Evolutionary conservation across 2,113 vertebrate species (phyloP).

Genomic region (Amphiprion percula): DNA sequence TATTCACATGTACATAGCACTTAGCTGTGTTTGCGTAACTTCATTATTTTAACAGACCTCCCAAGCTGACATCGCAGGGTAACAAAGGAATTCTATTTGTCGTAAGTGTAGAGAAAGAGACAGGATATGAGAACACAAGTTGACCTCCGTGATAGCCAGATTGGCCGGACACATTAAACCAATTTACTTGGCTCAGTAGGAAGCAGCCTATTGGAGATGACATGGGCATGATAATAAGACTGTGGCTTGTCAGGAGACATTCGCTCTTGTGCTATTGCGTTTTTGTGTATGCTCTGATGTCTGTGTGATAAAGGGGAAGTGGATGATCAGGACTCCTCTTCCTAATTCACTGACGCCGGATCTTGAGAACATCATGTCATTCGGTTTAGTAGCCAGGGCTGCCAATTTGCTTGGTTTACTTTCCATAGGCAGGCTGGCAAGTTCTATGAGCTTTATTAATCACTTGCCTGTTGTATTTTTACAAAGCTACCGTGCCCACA

Average conservation of each 20-base stretch:
- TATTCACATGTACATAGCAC: conserved; percentile 22
- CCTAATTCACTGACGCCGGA: conserved; percentile 26
- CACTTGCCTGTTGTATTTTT: conserved; percentile 40
- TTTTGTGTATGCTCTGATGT: conserved; percentile 21
- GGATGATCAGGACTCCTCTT: conserved; percentile 30
- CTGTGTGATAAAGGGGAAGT: conserved; percentile 25
- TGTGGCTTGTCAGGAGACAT: conserved; percentile 49
- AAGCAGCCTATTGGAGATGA: conserved; percentile 68
- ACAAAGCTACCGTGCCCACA: not conserved
- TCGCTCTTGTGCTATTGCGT: conserved; percentile 20
- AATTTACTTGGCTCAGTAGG: conserved; percentile 73
- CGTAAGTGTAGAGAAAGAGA: conserved; percentile 22
- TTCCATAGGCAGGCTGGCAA: conserved; percentile 13
- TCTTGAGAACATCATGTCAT: conserved; percentile 20
- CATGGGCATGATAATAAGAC: conserved; percentile 67
- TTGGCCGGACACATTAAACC: conserved; percentile 74
- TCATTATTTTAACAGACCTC: conserved; percentile 64
- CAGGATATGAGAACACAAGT: conserved; percentile 77
- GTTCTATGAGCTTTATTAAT: conserved; percentile 32
- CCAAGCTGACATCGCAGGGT: conserved; percentile 41
- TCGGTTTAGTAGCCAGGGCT: conserved; percentile 7
- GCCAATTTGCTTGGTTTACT: conserved; percentile 26
- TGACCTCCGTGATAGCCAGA: conserved; percentile 71
- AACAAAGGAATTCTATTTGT: conserved; percentile 57
- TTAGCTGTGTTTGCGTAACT: conserved; percentile 53